Conservation (phyloP, 2,888 invertebrate species). For the Drosophila tanythrix region DNA sequence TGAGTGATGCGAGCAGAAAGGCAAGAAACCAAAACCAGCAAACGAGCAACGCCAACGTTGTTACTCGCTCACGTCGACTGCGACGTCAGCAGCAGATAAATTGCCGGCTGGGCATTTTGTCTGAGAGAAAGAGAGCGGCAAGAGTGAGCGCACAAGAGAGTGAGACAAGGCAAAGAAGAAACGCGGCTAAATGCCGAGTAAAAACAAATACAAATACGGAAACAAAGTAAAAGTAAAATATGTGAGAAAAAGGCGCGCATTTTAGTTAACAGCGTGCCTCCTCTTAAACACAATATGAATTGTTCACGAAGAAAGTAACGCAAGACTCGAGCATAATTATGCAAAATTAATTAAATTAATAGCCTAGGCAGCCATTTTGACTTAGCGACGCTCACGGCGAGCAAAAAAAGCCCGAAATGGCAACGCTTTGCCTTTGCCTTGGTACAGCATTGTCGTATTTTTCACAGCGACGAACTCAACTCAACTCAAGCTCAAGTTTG, state of each 20-base stretch:
- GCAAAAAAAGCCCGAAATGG: conserved; percentile 51
- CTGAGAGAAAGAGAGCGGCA: conserved; percentile 6
- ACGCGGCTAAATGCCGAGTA: conserved; percentile 66
- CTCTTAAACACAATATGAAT: conserved; percentile 23
- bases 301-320: conserved; percentile 15
- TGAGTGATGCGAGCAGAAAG: conserved; percentile 54
- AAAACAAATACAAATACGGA: conserved; percentile 76
- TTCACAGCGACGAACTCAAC: conserved; percentile 29
- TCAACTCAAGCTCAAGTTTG: background rate
- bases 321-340: conserved; percentile 35
- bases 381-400: conserved; percentile 42
- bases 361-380: conserved; percentile 57
- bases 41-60: conserved; percentile 39
- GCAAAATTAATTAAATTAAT: conserved; percentile 42
- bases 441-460: conserved; percentile 58
- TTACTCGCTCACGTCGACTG: conserved; percentile 14
- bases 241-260: conserved; percentile 63
- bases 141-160: conserved; percentile 30
- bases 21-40: conserved; percentile 45
- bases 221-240: conserved; percentile 59
- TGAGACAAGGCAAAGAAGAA: conserved; percentile 44
- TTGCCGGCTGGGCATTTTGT: conserved; percentile 50
- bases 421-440: conserved; percentile 55
- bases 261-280: conserved; percentile 29
- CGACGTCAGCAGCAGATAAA: conserved; percentile 62